Evolutionary conservation across 2,888 invertebrate genomes (phyloP).

Genomic region (Melanostoma mellinum): DNA sequence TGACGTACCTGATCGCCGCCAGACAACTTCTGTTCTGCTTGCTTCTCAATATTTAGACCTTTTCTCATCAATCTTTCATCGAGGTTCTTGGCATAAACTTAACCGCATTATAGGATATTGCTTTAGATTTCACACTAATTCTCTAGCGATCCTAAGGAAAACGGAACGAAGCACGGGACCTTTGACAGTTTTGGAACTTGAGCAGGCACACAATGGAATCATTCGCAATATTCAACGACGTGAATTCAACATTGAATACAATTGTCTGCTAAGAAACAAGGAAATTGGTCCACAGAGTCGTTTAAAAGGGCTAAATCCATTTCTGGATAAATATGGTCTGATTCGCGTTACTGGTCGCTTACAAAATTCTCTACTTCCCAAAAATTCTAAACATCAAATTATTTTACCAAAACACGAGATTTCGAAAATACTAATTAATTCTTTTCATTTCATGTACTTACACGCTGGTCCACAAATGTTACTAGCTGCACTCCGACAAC

Average conservation of each 20-base stretch:
- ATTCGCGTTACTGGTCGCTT: constrained; percentile 26
- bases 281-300: background rate
- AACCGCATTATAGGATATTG: background rate
- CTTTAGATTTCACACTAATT: constrained; percentile 1
- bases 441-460: constrained; percentile 33
- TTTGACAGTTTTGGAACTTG: background rate
- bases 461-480: constrained; percentile 39
- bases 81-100: background rate
- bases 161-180: background rate
- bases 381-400: constrained; percentile 32
- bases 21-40: background rate
- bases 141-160: background rate
- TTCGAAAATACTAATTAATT: constrained; percentile 32
- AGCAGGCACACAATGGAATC: background rate
- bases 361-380: constrained; percentile 4
- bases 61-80: background rate
- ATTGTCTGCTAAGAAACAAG: background rate
- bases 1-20: constrained; percentile 1
- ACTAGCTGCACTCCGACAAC: constrained; percentile 38
- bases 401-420: constrained; percentile 10
- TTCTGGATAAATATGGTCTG: constrained; percentile 23
- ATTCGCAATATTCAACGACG: background rate
- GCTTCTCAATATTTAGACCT: background rate
- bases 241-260: background rate
- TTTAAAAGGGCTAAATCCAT: constrained; percentile 6